Base-by-base conservation (phyloP, 2,797 vertebrate genomes). In the Coregonus ussuriensis region DNA sequence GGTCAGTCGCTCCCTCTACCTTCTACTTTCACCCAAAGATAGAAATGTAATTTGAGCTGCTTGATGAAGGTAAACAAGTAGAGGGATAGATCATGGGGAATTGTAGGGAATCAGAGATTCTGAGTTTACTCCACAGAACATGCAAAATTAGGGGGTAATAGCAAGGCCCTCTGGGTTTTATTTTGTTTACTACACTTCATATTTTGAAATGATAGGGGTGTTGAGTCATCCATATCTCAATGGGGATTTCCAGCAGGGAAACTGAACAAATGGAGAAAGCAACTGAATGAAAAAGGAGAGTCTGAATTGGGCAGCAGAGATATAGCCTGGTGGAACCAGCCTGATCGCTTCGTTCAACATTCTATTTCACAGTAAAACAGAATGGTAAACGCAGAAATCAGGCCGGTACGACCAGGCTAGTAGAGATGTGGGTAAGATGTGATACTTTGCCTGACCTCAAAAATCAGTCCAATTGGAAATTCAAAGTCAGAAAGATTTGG, bases 401-500 rank as follows among this genome's bases (percentile, higher is more conserved):
- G n/a, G 59, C 59, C 21, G 9, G 21, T 63, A 11, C 59, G 9
- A 63, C 9, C n/a, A 25, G 59, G 6, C 59, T 11, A 25, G 59
- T 11, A 63, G 59, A 25, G 59, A 63, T 47, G 52, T 71, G 14
- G 71, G 15, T 71, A 70, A 74, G 71, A 71, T 47, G 41, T 47
- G 41, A 47, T 47, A 47, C 41, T 11, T 47, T 72, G 69, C 59
- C 59, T 63, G n/a, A 63, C 74, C 41, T 47, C 41, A 47, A 47
- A 47, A 52, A 37, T 37, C 74, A 76, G 51, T 75, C 80, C 59
- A 74, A 21, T 51, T 78, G 56, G 67, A 53, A 71, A 75, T 35
- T 31, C 78, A 41, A 77, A 71, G 83, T 70, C 75, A 82, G 74
- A 79, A 66, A 62, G 47, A 82, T 78, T 80, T 76, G 59, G 79